phyloP scores from a whole-genome alignment of 2,797 vertebrate species.

The Nothura maculosa region DNA sequence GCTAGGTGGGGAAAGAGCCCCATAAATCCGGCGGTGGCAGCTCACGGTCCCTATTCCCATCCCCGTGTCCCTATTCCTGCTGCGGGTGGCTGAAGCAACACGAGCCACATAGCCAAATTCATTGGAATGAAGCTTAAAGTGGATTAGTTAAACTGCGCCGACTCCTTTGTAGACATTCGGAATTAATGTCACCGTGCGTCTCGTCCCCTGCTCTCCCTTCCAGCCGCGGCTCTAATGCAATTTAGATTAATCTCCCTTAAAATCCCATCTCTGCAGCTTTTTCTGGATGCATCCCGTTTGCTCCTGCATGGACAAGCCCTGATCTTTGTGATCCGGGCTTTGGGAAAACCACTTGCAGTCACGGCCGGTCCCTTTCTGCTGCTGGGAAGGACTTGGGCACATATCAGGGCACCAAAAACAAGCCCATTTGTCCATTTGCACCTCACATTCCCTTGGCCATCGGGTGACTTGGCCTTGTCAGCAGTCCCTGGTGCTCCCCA shows the following conservation, averaged over 20 bases:
- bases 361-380: neutral
- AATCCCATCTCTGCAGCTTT: neutral
- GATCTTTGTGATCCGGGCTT: no score
- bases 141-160: rapidly evolving
- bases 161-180: neutral
- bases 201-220: neutral
- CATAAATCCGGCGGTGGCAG: neutral
- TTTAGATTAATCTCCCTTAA: neutral
- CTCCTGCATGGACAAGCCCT: no score
- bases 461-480: no score
- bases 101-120: neutral
- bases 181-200: neutral
- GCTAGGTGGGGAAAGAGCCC: neutral
- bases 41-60: no score
- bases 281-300: neutral
- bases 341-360: neutral
- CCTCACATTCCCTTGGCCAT: no score
- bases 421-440: no score
- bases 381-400: rapidly evolving
- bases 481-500: no score
- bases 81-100: neutral
- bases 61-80: no score
- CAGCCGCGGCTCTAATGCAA: neutral
- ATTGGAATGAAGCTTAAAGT: neutral
- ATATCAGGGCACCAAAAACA: neutral